Base-by-base conservation (phyloP, 2,888 invertebrate genomes). In the Apamea monoglypha region DNA sequence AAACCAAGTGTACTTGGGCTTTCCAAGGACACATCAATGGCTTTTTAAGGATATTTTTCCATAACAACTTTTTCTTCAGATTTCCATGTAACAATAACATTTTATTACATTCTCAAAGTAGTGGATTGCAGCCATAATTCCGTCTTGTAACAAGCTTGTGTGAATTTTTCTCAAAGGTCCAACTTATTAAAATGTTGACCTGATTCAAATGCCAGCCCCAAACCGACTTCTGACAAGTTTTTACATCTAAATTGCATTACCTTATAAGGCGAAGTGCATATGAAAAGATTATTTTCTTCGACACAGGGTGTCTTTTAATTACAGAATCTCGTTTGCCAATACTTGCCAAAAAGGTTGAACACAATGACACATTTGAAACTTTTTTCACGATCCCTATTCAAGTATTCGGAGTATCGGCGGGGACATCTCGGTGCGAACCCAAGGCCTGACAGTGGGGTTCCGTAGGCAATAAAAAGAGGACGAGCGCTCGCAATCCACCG, bases 391-490 rank as follows among this genome's bases (percentile, higher is more conserved):
- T 80, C 81, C 91, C 93, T 93, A 93, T 94, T 92, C 91, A 91
- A 91, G 92, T 91, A 93, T 93, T 92, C 92, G 88, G 88, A 91
- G 88, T 92, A 93, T 92, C 91, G 90, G 79, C 82, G 88, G 91
- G 92, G 93, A 90, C 91, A 94, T 93, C 91, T 92, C 88, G 87
- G 92, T 90, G 93, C 91, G 90, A 91, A 91, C 82, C 92, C 95
- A 95, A 95, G 95, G 95, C 86, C 93, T 93, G 92, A 91, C 95
- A 92, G 94, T 94, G 92, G 95, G 95, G 94, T 93, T 94, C 94
- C 93, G 87, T 82, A 87, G 81, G 81, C 88, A 91, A 91, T 90
- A 94, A 95, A 96, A 95, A 94, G 91, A 91, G 87, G 82, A 90
- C 83, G 87, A 88, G 80, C 83, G 84, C 87, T 85, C 79, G 87